phyloP scores from a whole-genome alignment of 2,113 vertebrate species.

The Antechinus stuartii region DNA sequence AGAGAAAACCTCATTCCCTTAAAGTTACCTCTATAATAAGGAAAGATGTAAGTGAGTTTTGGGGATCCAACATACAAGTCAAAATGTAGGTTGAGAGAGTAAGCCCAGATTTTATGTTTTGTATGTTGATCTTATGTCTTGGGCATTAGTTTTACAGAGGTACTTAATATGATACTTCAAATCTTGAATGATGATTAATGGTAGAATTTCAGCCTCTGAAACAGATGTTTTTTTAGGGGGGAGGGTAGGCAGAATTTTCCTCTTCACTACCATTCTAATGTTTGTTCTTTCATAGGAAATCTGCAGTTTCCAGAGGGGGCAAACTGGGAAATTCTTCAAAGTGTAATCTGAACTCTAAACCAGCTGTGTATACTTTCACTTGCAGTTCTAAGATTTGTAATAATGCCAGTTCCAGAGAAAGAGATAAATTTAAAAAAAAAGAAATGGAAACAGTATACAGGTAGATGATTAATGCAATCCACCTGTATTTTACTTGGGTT shows the following conservation, averaged over 20 bases:
- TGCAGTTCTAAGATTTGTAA: neutral
- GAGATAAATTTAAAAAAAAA: conserved; percentile 33
- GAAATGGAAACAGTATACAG: neutral
- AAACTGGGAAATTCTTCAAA: conserved; percentile 2
- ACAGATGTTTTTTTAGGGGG: too few relatives aligned
- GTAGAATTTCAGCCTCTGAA: neutral
- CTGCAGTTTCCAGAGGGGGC: neutral
- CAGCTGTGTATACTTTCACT: conserved; percentile 24
- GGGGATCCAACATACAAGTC: neutral
- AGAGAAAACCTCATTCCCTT: too few relatives aligned
- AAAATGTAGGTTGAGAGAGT: neutral
- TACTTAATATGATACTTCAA: neutral
- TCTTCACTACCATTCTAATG: neutral
- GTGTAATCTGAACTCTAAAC: neutral
- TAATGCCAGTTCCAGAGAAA: conserved; percentile 37
- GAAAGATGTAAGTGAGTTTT: neutral
- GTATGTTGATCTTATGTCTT: neutral
- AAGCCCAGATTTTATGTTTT: neutral
- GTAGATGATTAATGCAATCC: neutral
- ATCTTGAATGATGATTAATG: neutral
- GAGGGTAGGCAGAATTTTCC: neutral
- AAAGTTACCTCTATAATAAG: neutral
- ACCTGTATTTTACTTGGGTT: neutral
- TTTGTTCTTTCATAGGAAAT: neutral
- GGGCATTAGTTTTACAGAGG: neutral